Percentiles rank a stretch among this genome's conserved stretches.
phyloP scores from a whole-genome alignment of 1,140 invertebrate genomes.

The Scaptomyza montana region DNA sequence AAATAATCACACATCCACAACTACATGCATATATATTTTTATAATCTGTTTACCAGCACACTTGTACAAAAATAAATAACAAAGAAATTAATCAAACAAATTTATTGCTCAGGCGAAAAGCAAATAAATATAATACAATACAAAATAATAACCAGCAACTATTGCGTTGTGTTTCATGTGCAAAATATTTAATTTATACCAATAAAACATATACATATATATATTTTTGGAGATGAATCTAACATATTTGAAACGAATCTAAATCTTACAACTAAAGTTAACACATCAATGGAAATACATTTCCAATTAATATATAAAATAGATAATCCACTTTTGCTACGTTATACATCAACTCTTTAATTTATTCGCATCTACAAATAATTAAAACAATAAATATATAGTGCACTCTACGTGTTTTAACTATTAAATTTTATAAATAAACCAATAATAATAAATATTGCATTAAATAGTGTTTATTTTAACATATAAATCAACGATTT shows the following conservation, averaged over 20 bases:
- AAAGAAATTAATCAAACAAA: slow-evolving; percentile 8
- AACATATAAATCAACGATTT: slow-evolving; percentile 68
- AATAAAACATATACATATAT: slow-evolving; percentile 35
- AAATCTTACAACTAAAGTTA: slow-evolving; percentile 27
- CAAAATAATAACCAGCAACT: slow-evolving; percentile 48
- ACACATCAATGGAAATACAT: slow-evolving; percentile 4
- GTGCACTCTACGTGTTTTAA: slow-evolving; percentile 42
- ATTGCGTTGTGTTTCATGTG: slow-evolving; percentile 74
- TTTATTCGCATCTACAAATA: slow-evolving; percentile 25
- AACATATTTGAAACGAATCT: slow-evolving; percentile 21
- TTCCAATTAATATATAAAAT: not conserved
- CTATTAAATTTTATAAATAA: not conserved
- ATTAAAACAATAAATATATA: slow-evolving; percentile 25
- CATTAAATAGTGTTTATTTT: slow-evolving; percentile 47
- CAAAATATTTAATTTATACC: slow-evolving; percentile 61
- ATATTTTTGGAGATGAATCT: slow-evolving; percentile 69
- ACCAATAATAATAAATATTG: slow-evolving; percentile 11
- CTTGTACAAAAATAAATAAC: slow-evolving; percentile 20
- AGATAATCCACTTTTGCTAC: slow-evolving; percentile 16
- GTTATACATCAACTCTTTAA: slow-evolving; percentile 26
- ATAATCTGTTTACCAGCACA: slow-evolving; percentile 55
- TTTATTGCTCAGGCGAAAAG: slow-evolving; percentile 66
- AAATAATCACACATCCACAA: slow-evolving; percentile 9
- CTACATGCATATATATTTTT: slow-evolving; percentile 36
- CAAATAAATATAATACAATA: slow-evolving; percentile 20